Conservation (phyloP, 2,888 invertebrate species). For the Acronicta alni region DNA sequence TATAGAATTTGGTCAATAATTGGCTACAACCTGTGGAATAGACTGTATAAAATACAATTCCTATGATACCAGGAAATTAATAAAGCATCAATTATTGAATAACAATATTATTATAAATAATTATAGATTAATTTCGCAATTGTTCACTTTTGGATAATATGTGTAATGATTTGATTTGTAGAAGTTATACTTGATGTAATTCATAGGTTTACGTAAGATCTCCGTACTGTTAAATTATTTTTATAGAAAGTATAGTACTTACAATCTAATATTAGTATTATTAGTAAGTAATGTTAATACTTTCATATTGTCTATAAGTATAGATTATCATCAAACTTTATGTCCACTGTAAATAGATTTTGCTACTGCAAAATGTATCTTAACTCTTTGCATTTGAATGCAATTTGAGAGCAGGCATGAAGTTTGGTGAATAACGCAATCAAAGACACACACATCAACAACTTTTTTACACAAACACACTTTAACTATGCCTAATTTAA, state of each 20-base stretch:
- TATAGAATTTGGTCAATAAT: no score
- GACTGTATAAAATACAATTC: no score
- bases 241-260: neutral
- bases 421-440: neutral
- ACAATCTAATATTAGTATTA: no score
- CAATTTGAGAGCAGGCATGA: neutral
- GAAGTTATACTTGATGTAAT: neutral
- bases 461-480: neutral
- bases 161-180: constrained; percentile 19
- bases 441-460: constrained; percentile 16
- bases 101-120: no score
- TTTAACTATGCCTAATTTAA: neutral
- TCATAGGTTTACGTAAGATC: neutral
- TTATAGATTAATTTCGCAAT: constrained; percentile 24
- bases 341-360: neutral
- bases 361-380: no score
- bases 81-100: no score
- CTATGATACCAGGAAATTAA: no score
- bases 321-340: neutral
- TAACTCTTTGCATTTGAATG: neutral
- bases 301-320: no score
- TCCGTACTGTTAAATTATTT: neutral
- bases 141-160: constrained; percentile 46
- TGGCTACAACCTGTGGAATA: no score
- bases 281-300: neutral